Evolutionary conservation across 23 tunicate genomes (phyloP).

Genomic region (Ascidia mentula): DNA sequence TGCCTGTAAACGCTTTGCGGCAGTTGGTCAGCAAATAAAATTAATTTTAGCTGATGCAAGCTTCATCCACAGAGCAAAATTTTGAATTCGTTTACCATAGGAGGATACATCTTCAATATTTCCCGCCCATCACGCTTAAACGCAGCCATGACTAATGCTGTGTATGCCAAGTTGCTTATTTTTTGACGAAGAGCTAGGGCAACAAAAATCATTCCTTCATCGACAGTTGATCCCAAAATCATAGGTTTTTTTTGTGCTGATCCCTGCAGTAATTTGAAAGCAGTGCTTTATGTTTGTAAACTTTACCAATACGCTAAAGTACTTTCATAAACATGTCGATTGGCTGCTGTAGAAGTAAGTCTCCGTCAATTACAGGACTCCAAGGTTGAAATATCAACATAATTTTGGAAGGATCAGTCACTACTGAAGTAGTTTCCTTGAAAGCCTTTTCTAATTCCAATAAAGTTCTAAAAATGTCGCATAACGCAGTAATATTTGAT

Average conservation of each 20-base stretch:
- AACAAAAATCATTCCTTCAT: constrained; percentile 55
- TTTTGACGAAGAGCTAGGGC: constrained; percentile 52
- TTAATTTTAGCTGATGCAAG: too few relatives aligned
- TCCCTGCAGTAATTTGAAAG: constrained; percentile 40
- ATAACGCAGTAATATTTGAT: too few relatives aligned
- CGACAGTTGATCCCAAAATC: constrained; percentile 49
- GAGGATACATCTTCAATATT: constrained; percentile 18
- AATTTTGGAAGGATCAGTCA: constrained; percentile 43
- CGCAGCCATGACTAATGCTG: constrained; percentile 32
- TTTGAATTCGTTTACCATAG: too few relatives aligned
- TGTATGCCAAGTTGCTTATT: constrained; percentile 23
- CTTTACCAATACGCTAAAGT: too few relatives aligned
- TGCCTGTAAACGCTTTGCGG: too few relatives aligned
- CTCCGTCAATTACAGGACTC: constrained; percentile 73
- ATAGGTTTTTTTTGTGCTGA: constrained; percentile 48
- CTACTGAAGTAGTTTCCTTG: constrained; percentile 27
- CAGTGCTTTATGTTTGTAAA: not conserved
- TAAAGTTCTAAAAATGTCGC: not conserved
- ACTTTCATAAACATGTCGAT: constrained; percentile 35
- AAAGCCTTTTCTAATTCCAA: constrained; percentile 39
- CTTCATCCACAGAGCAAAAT: too few relatives aligned
- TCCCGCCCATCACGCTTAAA: constrained; percentile 18
- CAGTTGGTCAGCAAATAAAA: too few relatives aligned
- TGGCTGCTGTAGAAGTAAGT: constrained; percentile 52
- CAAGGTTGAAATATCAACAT: constrained; percentile 69